These are phyloP conservation scores for Diphyllodes magnificus DNA, from an alignment of 2,113 vertebrate species.

Conservation along the genomic window DNA sequence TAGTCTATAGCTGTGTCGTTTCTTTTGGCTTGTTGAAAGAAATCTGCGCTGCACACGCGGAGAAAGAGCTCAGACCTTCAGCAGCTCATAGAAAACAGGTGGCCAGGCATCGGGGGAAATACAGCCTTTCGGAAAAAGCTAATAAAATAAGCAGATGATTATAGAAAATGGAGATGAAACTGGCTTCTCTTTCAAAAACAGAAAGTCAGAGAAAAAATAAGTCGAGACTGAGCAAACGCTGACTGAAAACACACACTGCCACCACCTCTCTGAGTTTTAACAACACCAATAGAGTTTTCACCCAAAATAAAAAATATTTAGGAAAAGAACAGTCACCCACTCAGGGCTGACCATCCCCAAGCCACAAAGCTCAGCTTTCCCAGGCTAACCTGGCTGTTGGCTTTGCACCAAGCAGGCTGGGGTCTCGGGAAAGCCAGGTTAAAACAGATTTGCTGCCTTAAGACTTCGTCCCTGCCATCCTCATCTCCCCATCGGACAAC, in stretches of 20 bases:
- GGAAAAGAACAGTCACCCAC: background rate
- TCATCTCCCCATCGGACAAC: background rate
- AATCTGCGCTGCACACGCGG: background rate
- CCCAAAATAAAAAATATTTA: background rate
- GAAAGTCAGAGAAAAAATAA: background rate
- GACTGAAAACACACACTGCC: background rate
- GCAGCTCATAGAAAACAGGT: conserved; percentile 40
- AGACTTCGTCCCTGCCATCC: background rate
- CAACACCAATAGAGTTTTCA: background rate
- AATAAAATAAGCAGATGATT: conserved; percentile 43
- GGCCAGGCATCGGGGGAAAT: background rate
- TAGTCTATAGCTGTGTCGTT: background rate
- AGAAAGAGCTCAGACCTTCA: conserved; percentile 1
- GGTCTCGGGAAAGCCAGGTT: fast-evolving
- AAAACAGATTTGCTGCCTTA: background rate
- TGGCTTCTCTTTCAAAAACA: background rate
- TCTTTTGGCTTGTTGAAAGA: conserved; percentile 6
- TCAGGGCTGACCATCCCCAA: background rate
- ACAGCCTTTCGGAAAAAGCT: background rate
- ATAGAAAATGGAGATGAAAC: background rate
- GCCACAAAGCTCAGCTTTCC: background rate
- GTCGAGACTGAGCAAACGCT: background rate
- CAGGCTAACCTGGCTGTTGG: background rate
- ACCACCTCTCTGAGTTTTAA: background rate
- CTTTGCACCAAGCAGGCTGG: background rate